Conservation (phyloP, 2,797 vertebrate genomes). For the Poeciliopsis gracilis region DNA sequence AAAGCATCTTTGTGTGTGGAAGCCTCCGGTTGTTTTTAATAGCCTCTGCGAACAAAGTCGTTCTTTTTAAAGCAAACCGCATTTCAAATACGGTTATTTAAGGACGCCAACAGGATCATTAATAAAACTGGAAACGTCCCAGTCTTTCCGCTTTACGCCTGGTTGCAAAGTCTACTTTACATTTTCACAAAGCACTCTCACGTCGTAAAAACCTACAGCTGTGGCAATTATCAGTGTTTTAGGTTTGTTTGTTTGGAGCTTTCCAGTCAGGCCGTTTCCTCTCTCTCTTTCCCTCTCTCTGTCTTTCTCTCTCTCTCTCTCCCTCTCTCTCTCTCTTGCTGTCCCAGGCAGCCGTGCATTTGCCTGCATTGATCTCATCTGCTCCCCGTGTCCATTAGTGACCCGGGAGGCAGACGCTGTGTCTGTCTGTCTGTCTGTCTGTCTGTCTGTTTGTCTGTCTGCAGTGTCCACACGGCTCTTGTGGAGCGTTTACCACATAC, state of each 20-base stretch:
- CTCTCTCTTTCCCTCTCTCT: constrained; percentile 28
- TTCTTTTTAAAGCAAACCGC: not conserved
- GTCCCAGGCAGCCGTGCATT: constrained; percentile 68
- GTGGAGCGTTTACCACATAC: constrained; percentile 25
- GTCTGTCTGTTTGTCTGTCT: too few species aligned
- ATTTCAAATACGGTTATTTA: not conserved
- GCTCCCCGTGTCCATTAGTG: constrained; percentile 81
- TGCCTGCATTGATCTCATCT: constrained; percentile 77
- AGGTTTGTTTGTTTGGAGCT: constrained; percentile 35
- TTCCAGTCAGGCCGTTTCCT: constrained; percentile 49
- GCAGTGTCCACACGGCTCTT: constrained; percentile 26
- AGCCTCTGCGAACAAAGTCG: not conserved
- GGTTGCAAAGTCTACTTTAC: not conserved
- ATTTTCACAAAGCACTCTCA: not conserved
- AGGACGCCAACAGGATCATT: not conserved
- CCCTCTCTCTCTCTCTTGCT: constrained; percentile 28
- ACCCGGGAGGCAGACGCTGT: constrained; percentile 80
- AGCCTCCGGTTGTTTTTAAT: not conserved
- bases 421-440: constrained; percentile 52
- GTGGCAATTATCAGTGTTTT: constrained; percentile 37
- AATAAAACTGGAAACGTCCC: not conserved
- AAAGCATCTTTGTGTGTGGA: not conserved
- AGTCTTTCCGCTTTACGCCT: not conserved
- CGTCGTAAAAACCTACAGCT: not conserved
- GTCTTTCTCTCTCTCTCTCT: constrained; percentile 15